Evolutionary conservation across 1,140 invertebrate genomes (phyloP).

Genomic region (Sycophaga agraensis): DNA sequence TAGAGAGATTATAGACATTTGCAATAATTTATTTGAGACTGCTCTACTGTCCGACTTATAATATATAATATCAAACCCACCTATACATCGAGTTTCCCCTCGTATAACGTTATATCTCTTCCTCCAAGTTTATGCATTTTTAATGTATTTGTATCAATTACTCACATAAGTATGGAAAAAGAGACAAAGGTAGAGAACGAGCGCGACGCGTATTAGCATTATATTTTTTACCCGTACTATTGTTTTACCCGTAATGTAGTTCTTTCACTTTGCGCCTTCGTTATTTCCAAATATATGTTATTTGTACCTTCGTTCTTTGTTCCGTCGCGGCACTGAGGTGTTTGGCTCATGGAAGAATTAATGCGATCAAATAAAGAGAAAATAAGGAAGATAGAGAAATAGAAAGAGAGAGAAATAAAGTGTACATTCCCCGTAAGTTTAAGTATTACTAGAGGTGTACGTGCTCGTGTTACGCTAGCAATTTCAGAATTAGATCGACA

Average conservation of each 20-base stretch:
- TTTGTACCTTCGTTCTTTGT: too few species aligned
- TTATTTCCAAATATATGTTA: too few species aligned
- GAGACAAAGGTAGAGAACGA: background rate
- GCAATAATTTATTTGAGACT: constrained; percentile 32
- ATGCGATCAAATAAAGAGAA: too few species aligned
- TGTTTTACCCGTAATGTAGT: background rate
- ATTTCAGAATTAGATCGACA: background rate
- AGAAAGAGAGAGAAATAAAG: too few species aligned
- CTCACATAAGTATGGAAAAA: background rate
- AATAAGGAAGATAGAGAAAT: too few species aligned
- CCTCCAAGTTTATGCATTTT: background rate
- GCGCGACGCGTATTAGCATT: background rate
- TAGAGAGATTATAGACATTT: constrained; percentile 24
- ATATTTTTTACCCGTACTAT: background rate
- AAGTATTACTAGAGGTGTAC: background rate
- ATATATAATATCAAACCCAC: background rate
- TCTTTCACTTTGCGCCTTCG: background rate
- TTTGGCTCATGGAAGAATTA: too few species aligned
- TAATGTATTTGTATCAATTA: background rate
- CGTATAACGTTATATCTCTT: background rate
- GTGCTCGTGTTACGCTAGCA: background rate
- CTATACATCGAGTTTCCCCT: background rate
- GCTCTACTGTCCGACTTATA: constrained; percentile 2
- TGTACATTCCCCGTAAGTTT: constrained; percentile 2
- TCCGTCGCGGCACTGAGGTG: too few species aligned